phyloP scores from a whole-genome alignment of 1,140 invertebrate genomes.

The Drosophila rhopaloa region DNA sequence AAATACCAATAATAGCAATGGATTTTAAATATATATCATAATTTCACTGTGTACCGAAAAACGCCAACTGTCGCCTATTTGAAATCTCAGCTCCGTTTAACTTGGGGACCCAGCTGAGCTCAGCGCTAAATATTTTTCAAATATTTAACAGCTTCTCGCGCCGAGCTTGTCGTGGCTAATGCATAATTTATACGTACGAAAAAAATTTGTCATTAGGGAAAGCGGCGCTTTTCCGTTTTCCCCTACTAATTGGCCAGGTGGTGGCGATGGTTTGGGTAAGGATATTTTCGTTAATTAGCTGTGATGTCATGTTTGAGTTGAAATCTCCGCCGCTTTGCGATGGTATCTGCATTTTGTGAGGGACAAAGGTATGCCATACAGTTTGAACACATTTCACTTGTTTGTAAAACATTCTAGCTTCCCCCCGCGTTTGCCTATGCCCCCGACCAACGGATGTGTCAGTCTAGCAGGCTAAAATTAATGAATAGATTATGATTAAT shows the following conservation, averaged over 20 bases:
- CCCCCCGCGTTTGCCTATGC: constrained; percentile 16
- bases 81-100: constrained; percentile 23
- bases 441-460: constrained; percentile 9
- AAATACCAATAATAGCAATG: neutral
- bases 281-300: constrained; percentile 76
- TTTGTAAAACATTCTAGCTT: constrained; percentile 56
- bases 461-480: constrained; percentile 69
- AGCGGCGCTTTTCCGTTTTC: constrained; percentile 34
- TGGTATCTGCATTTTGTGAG: constrained; percentile 64
- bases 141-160: constrained; percentile 68
- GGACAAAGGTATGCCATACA: constrained; percentile 61
- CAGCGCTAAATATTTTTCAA: constrained; percentile 71
- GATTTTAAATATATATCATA: neutral
- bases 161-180: constrained; percentile 48
- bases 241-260: constrained; percentile 74
- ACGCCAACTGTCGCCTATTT: constrained; percentile 40
- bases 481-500: constrained; percentile 84
- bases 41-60: neutral
- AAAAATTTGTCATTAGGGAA: constrained; percentile 76
- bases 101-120: constrained; percentile 44
- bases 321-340: constrained; percentile 34
- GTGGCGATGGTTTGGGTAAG: constrained; percentile 19
- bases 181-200: constrained; percentile 73
- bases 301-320: constrained; percentile 68
- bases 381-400: constrained; percentile 54